These are phyloP conservation scores for Cryptomyrus ogoouensis DNA, from an alignment of 2,113 vertebrate species.

Conservation along the genomic window DNA sequence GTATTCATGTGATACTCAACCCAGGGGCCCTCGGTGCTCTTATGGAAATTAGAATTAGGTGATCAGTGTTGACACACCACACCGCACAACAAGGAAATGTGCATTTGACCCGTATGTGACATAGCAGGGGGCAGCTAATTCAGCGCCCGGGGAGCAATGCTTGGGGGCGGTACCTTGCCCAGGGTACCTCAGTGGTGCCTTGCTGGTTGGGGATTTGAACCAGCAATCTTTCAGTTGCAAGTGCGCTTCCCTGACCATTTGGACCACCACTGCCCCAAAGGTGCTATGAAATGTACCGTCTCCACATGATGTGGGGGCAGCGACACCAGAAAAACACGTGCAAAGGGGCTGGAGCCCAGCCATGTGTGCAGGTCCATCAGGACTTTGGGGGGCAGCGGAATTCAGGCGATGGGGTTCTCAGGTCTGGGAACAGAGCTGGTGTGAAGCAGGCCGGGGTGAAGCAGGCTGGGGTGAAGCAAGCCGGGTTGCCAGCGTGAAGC, in stretches of 20 bases:
- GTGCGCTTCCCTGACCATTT: no score
- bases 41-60: neutral
- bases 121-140: no score
- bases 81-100: no score
- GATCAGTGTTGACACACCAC: no score
- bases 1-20: neutral
- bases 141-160: no score
- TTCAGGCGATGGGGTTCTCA: neutral
- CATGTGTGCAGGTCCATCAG: neutral
- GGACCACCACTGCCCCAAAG: neutral
- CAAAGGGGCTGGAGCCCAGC: neutral
- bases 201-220: no score
- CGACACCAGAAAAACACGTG: neutral
- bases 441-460: neutral
- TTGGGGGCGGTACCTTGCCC: no score
- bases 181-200: no score
- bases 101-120: no score
- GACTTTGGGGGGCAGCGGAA: neutral
- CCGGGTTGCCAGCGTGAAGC: no score
- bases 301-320: neutral
- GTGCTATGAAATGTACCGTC: neutral
- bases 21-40: neutral
- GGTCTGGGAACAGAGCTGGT: neutral
- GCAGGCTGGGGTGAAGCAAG: neutral
- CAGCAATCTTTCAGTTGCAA: no score